These are phyloP conservation scores for Nomada goodeniana DNA, from an alignment of 2,888 invertebrate genomes.

Conservation along the genomic window DNA sequence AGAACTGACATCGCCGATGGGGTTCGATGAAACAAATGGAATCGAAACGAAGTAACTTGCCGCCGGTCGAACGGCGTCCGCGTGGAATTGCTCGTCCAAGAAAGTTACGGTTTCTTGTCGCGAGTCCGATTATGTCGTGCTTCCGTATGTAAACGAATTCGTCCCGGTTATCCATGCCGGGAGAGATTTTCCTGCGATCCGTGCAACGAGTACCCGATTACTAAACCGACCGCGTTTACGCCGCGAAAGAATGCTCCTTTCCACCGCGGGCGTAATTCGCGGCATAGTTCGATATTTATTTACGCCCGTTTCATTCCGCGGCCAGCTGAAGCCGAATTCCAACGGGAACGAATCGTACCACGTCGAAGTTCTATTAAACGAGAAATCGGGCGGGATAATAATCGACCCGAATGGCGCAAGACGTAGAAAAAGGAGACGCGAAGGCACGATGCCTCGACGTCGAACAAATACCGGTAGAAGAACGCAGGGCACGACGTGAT, in stretches of 20 bases:
- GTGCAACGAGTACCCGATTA: too few relatives aligned
- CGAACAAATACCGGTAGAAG: not conserved
- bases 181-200: conserved; percentile 19
- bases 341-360: not conserved
- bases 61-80: not conserved
- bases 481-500: not conserved
- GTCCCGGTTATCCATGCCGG: not conserved
- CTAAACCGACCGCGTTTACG: not conserved
- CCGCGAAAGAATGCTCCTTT: not conserved
- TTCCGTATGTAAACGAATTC: conserved; percentile 31
- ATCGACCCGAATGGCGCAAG: not conserved
- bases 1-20: not conserved
- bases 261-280: not conserved
- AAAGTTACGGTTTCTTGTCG: conserved; percentile 34
- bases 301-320: not conserved
- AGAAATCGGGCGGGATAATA: not conserved
- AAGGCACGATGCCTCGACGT: too few relatives aligned
- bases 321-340: not conserved
- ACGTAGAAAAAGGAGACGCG: not conserved
- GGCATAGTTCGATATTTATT: conserved; percentile 23
- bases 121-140: conserved; percentile 44
- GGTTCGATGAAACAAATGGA: not conserved
- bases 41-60: not conserved
- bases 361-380: conserved; percentile 10
- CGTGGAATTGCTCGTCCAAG: conserved; percentile 20